phyloP scores from a whole-genome alignment of 2,888 invertebrate genomes.

The Vandiemenella viatica region DNA sequence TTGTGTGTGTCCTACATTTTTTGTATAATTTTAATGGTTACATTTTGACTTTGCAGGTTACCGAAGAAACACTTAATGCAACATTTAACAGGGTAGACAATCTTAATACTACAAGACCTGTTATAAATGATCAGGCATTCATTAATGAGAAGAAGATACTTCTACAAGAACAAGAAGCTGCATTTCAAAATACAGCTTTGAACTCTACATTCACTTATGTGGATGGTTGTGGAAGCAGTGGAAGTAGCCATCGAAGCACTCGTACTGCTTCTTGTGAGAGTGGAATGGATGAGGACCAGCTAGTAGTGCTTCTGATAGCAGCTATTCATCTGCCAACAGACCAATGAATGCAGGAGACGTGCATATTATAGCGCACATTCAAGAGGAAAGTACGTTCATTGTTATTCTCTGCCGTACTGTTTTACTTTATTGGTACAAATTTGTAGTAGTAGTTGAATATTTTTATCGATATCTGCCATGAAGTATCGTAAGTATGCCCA shows the following conservation, averaged over 20 bases:
- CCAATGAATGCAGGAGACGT: constrained; percentile 16
- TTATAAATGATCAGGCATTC: too few species aligned
- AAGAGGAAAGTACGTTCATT: constrained; percentile 16
- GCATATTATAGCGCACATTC: constrained; percentile 16
- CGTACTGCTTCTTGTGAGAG: constrained; percentile 10
- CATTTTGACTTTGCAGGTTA: too few species aligned
- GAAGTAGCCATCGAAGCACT: constrained; percentile 4
- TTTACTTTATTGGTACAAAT: neutral
- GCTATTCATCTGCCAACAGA: constrained; percentile 12
- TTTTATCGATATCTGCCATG: too few species aligned
- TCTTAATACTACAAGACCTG: too few species aligned
- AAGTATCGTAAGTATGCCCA: too few species aligned
- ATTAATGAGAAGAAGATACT: too few species aligned
- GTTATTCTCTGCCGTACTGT: neutral
- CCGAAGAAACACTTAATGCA: too few species aligned
- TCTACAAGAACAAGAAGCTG: too few species aligned
- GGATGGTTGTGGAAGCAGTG: neutral
- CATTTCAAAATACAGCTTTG: constrained; percentile 3
- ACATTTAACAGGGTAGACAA: too few species aligned
- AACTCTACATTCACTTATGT: constrained; percentile 6
- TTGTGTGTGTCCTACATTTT: too few species aligned
- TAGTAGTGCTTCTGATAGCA: constrained; percentile 16
- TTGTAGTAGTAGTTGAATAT: too few species aligned
- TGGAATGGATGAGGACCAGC: constrained; percentile 14
- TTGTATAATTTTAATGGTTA: too few species aligned